Base-by-base conservation (phyloP, 2,888 invertebrate species). In the Parelbella ahira region DNA sequence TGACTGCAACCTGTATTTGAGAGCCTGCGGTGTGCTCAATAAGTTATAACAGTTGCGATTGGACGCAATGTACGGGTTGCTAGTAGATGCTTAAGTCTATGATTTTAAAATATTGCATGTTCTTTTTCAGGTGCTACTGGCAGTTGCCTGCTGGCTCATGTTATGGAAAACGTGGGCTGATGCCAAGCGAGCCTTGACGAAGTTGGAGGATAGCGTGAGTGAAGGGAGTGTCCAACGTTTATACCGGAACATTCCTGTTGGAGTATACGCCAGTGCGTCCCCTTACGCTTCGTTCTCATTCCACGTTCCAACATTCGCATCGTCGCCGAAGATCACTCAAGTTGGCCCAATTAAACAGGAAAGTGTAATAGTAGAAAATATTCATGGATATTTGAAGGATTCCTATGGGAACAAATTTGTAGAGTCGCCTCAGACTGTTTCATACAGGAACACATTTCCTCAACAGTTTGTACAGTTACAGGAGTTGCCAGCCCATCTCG, bases 381-480 rank as follows among this genome's bases (percentile, higher is more conserved):
- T 64, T 9, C 73, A 72, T 39, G 68, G 67, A 10, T 72, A 64
- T 15, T 56, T 86, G 45, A 80, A 68, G 51, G 87, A 87, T 51
- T 87, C 87, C 0, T 87, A 87, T 47, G 87, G 87, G 11, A 83
- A 87, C 37, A 67, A 63, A 49, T 84, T 73, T 48, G 67, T 74
- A 15, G 70, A 64, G 39, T 54, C 68, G 1, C 79, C 81, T 18
- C 78, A 78, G 39, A 48, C 67, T 8, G 45, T 75, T 1, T 60
- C 76, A 0, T 84, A 81, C 43, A 78, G 70, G 47, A 55, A 70
- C 9, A 67, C 68, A 2, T 68, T 73, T 39, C 81, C 84, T 4
- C 84, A 83, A 48, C 78, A 84, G 49, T 87, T 63, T 51, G 68
- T 86, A 34, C 68, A 73, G 38, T 62, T 86, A 9, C 86, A 86